Percentiles rank a stretch among this genome's conserved stretches.
Conservation (phyloP, 2,113 vertebrate species). For the Octodon degus region DNA sequence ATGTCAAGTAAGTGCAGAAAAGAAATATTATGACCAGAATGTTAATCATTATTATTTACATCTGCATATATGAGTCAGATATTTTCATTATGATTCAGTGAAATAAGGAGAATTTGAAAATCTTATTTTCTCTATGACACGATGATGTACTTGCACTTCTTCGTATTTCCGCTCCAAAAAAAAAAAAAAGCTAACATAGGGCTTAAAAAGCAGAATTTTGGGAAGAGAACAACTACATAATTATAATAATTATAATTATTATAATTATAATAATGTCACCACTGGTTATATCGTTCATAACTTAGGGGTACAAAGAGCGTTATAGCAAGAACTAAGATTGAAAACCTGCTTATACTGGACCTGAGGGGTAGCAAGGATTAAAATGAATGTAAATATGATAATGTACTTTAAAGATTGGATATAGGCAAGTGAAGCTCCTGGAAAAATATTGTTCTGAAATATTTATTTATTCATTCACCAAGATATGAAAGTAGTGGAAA, state of each 20-base stretch:
- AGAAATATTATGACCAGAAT: not conserved
- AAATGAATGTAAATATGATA: not conserved
- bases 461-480: not conserved
- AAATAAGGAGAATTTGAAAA: slow-evolving; percentile 26
- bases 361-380: not conserved
- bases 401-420: not conserved
- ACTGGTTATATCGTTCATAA: slow-evolving; percentile 19
- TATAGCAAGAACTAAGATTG: not conserved
- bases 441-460: not conserved
- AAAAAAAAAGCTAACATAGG: not conserved
- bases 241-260: not conserved
- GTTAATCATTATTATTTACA: not conserved
- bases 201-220: slow-evolving; percentile 11
- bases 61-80: not conserved
- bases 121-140: not conserved
- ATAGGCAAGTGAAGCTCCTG: not conserved
- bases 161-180: slow-evolving; percentile 5
- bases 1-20: slow-evolving; percentile 16
- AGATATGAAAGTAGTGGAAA: not conserved
- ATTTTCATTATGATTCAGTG: not conserved
- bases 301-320: not conserved
- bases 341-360: not conserved
- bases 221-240: not conserved
- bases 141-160: not conserved
- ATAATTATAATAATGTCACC: not conserved